Evolutionary conservation across 92 coral and sea anemone species (phyloP), one percentile per base, ranked within the genome.

Genomic region (Parazoanthus atlanticus): DNA sequence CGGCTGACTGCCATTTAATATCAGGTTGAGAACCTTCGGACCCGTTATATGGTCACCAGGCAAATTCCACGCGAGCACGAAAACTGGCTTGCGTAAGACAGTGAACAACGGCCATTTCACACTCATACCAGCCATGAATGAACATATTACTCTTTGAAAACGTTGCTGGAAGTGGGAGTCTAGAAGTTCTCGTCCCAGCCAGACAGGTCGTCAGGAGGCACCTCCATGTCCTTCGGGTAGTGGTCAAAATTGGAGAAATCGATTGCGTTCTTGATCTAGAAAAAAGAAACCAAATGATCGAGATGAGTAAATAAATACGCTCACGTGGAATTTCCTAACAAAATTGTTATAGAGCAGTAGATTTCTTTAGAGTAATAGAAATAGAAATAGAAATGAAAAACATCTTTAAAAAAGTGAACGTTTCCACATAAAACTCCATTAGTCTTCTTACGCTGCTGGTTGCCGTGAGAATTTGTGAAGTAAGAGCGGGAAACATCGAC

Each of bases 101-200:
- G 49, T 9, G 17, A 52, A 15, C 58, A 52, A 52, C 15, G 21
- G 21, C 58, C 58, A 52, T 52, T 52, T 52, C 58, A 52, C 58
- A 52, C 58, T 52, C 19, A 52, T 2, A 16, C 4, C 10, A 52
- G 19, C 3, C 21, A 52, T 52, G 5, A 52, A 12, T 52, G 3
- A 13, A 52, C 21, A 13, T 52, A 52, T 12, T 52, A 52, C 10
- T 52, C 21, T 52, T 52, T 52, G 58, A 52, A 3, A 52, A 52
- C 21, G 58, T 52, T 13, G 17, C 58, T 61, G 69, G n/a, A 61
- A 61, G 69, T 21, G 7, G 28, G 10, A 23, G 26, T 61, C 69
- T 90, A 97, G 72, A 97, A 97, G 88, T 95, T 90, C 38, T 97
- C 96, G 71, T 97, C 99, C 99, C 99, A 97, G 26, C 99, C 99